Base-by-base conservation (phyloP, 2,797 vertebrate species). In the Nannoperca australis region DNA sequence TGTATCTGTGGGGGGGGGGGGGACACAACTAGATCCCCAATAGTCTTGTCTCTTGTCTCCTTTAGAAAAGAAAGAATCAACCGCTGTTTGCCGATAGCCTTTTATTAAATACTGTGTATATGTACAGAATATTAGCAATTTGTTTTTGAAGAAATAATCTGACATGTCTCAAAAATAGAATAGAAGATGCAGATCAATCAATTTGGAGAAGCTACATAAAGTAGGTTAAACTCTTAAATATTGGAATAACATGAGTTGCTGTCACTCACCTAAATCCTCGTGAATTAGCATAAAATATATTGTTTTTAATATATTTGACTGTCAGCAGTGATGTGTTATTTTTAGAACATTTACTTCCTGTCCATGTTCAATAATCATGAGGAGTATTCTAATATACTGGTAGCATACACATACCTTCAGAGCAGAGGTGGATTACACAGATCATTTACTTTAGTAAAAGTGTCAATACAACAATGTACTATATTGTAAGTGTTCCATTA, bases 201-300 rank as follows among this genome's bases (percentile, higher is more conserved):
- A 61, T 53, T 40, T 32, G 54, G 53, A 55, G 47, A 17, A 50
- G 36, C 58, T 32, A 17, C n/a, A 69, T 65, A 27, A 74, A 54
- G 44, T 70, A 70, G 56, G 67, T 56, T 76, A 51, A 81, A 83
- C 53, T 80, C 7, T 2, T 67, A 40, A 27, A 27, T 12, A 22
- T 40, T 36, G 7, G 32, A 49, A 55, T 42, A 38, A 27, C 20
- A 59, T 3, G 0, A 56, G 40, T 42, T n/a, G 17, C 40, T n/a
- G 22, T 12, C 45, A 55, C 50, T 60, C 38, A 7, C 1, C 54
- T 22, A 55, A 24, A 61, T 71, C n/a, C 27, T 50, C 20, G 70
- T 34, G 5, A 44, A 20, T 24, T 3, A 38, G 3, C 27, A 18
- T 4, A 55, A 45, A 55, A 61, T 0, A 40, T 42, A 32, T 32